These are phyloP conservation scores for Rhinichthys klamathensis DNA, from an alignment of 2,113 vertebrate genomes.

Conservation along the genomic window DNA sequence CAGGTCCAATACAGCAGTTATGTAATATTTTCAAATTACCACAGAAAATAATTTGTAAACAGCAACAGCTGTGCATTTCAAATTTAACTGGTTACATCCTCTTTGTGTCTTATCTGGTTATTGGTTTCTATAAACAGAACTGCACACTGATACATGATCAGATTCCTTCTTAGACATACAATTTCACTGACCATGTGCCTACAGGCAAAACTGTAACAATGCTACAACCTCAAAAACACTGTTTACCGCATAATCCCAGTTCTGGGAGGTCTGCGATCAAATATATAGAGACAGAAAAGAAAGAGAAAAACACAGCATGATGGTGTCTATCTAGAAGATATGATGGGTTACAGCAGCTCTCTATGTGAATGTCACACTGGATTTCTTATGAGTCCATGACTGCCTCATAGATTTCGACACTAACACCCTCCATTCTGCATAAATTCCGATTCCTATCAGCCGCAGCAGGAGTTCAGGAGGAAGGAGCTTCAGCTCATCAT, in stretches of 20 bases:
- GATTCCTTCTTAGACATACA: not conserved
- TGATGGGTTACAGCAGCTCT: conserved; percentile 25
- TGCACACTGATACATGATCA: too few species aligned
- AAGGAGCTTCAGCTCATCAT: not conserved
- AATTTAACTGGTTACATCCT: not conserved
- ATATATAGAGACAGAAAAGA: not conserved
- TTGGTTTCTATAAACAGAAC: not conserved
- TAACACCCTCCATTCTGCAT: not conserved
- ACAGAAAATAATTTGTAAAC: too few species aligned
- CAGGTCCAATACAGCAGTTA: too few species aligned
- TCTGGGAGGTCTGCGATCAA: not conserved
- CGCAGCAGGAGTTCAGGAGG: not conserved
- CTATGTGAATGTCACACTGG: conserved; percentile 18
- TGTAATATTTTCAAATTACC: too few species aligned
- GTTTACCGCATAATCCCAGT: not conserved
- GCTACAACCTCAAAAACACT: not conserved
- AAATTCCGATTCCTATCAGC: not conserved
- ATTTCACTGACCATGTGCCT: not conserved
- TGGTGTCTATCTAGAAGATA: not conserved
- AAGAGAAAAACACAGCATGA: not conserved
- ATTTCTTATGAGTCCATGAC: conserved; percentile 3
- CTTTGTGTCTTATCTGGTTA: not conserved
- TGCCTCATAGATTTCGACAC: not conserved
- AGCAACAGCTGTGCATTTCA: not conserved
- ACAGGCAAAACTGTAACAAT: not conserved